These are phyloP conservation scores for Drosophila parvula DNA, from an alignment of 1,140 invertebrate species.

Conservation along the genomic window DNA sequence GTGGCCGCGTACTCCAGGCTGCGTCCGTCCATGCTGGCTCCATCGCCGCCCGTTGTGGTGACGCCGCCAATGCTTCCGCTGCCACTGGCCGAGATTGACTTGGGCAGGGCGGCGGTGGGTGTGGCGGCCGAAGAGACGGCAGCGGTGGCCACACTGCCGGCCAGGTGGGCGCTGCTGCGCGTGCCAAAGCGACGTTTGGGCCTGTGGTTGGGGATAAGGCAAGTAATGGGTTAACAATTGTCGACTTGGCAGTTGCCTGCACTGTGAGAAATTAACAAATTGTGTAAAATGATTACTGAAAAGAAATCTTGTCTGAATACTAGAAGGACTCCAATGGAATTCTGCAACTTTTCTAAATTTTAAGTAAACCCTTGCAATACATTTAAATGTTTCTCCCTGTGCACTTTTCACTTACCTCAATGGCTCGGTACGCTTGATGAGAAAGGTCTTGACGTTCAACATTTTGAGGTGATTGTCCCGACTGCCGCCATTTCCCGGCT, in stretches of 20 bases:
- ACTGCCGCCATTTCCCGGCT: conserved; percentile 93
- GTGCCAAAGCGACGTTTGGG: conserved; percentile 81
- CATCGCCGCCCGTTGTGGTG: conserved; percentile 42
- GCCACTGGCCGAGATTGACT: conserved; percentile 74
- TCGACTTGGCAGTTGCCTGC: neutral
- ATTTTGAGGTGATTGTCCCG: conserved; percentile 94
- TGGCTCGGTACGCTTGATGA: conserved; percentile 94
- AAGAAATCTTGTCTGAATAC: neutral
- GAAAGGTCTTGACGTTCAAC: conserved; percentile 94
- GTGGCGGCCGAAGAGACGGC: conserved; percentile 31
- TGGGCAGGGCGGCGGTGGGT: conserved; percentile 50
- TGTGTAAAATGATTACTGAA: neutral
- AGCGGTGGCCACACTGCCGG: conserved; percentile 50
- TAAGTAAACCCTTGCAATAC: too few relatives aligned
- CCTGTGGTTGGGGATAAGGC: conserved; percentile 25
- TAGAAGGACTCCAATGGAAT: too few relatives aligned
- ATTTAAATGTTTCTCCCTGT: conserved; percentile 44
- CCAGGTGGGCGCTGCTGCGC: conserved; percentile 71
- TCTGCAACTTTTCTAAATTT: too few relatives aligned
- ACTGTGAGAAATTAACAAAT: conserved; percentile 1
- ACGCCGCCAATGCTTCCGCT: conserved; percentile 55
- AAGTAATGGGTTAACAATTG: conserved; percentile 18
- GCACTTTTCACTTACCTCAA: conserved; percentile 84
- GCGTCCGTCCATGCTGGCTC: conserved; percentile 63
- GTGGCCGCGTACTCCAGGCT: conserved; percentile 61